Evolutionary conservation across 2,797 vertebrate genomes (phyloP).

Genomic region (Morus bassanus): DNA sequence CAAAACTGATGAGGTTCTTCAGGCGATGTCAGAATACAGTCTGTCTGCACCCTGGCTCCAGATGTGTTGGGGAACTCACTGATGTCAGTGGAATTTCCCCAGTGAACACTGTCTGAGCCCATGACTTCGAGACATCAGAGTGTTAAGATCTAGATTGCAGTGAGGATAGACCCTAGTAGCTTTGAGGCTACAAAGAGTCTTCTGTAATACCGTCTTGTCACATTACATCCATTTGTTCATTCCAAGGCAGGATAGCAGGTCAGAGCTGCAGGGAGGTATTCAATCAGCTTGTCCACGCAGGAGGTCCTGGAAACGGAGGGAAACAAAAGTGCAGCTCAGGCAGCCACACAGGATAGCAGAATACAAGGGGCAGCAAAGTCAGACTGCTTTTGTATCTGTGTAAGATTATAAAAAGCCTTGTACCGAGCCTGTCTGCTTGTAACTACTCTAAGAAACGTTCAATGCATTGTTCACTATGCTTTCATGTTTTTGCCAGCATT

Average conservation of each 20-base stretch:
- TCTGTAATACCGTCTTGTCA: neutral
- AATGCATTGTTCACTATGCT: neutral
- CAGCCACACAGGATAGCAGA: neutral
- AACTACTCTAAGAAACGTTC: neutral
- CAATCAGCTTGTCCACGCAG: neutral
- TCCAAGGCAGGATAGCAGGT: neutral
- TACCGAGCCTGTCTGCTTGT: neutral
- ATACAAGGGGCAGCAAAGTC: neutral
- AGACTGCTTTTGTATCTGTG: neutral
- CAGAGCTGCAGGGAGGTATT: neutral
- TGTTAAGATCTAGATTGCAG: neutral
- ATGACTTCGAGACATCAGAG: neutral
- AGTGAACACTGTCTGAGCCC: neutral
- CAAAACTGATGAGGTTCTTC: neutral
- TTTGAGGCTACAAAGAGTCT: neutral
- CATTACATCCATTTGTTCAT: fast-evolving
- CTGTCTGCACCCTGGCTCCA: neutral
- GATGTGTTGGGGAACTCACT: neutral
- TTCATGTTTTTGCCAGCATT: neutral
- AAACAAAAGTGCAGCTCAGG: neutral
- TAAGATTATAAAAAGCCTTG: neutral
- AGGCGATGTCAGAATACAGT: fast-evolving
- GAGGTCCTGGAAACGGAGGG: neutral
- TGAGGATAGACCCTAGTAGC: neutral
- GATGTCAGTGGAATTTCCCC: fast-evolving